Conservation (phyloP, 2,113 vertebrate species). For the Azemiops feae region DNA sequence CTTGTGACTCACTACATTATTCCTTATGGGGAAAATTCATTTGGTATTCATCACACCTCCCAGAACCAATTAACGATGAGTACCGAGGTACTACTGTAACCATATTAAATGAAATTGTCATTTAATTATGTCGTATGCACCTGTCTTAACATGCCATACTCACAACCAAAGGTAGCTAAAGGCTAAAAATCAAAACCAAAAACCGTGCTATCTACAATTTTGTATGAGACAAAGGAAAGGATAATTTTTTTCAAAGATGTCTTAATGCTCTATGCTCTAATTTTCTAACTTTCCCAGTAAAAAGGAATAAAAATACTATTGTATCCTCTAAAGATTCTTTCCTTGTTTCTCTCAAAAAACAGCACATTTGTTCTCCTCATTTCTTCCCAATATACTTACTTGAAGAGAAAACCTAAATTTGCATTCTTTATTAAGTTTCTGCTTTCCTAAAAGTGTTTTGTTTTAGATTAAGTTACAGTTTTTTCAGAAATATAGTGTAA, state of each 20-base stretch:
- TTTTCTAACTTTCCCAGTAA: neutral
- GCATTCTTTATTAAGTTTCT: neutral
- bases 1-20: too few species aligned
- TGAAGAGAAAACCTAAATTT: neutral
- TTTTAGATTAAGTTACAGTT: slow-evolving; percentile 6
- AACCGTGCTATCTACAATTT: neutral
- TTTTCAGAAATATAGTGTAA: slow-evolving; percentile 6
- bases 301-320: neutral
- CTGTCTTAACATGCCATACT: neutral
- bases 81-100: neutral
- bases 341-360: neutral
- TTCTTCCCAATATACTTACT: neutral
- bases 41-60: too few species aligned
- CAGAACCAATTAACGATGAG: too few species aligned
- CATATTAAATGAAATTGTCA: neutral
- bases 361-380: neutral
- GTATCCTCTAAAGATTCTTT: neutral
- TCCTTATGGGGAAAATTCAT: too few species aligned
- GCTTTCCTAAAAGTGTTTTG: neutral
- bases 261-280: neutral
- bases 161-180: neutral
- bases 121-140: neutral
- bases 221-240: neutral
- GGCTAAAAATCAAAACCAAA: neutral
- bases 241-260: neutral